Conservation (phyloP, 2,888 invertebrate genomes). For the Mythimna vitellina region DNA sequence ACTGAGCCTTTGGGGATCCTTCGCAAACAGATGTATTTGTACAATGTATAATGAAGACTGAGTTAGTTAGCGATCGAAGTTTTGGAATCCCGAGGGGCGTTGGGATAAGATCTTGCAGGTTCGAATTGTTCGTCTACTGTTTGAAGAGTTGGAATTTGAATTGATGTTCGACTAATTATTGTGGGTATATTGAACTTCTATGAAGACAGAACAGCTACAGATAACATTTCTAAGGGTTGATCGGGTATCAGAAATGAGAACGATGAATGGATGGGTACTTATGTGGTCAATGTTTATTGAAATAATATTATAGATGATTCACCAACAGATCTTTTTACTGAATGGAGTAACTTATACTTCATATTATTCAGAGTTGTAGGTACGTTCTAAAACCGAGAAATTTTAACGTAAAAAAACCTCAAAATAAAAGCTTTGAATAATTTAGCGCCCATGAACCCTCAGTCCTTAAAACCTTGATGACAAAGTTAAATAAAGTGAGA, state of each 20-base stretch:
- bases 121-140: slow-evolving; percentile 57
- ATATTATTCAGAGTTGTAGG: background rate
- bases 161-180: slow-evolving; percentile 63
- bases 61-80: slow-evolving; percentile 67
- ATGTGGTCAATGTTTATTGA: slow-evolving; percentile 23
- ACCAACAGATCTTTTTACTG: background rate
- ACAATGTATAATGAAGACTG: slow-evolving; percentile 70
- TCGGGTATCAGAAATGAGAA: slow-evolving; percentile 23
- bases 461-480: slow-evolving; percentile 41
- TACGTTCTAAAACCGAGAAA: background rate
- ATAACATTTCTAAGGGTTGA: slow-evolving; percentile 20
- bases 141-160: slow-evolving; percentile 62
- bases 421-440: slow-evolving; percentile 22
- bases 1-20: slow-evolving; percentile 59
- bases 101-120: slow-evolving; percentile 53
- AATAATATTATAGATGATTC: slow-evolving; percentile 19
- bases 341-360: background rate
- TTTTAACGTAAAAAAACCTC: background rate
- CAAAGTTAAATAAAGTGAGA: slow-evolving; percentile 47
- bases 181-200: slow-evolving; percentile 47
- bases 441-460: slow-evolving; percentile 26
- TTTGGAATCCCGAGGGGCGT: slow-evolving; percentile 58
- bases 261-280: slow-evolving; percentile 8
- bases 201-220: slow-evolving; percentile 15
- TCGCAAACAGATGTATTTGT: slow-evolving; percentile 70